Base-by-base conservation (phyloP, 2,113 vertebrate species). In the Gavia stellata region DNA sequence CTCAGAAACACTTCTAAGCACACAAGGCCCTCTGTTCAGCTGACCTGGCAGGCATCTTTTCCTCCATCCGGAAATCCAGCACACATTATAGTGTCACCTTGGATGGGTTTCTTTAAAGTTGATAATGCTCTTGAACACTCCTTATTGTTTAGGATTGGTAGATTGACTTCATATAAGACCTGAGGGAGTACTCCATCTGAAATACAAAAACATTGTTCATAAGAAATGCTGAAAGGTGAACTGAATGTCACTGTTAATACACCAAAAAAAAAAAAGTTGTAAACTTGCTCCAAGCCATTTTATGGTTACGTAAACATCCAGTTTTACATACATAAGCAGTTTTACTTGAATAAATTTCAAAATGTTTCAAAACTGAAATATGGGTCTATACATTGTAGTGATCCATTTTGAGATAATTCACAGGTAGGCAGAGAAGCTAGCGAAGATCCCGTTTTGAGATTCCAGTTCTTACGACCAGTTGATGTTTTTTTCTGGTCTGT, bases 21-120 rank as follows among this genome's bases (percentile, higher is more conserved):
- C 24, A 15, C 33, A 28, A 63, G 34, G 45, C 26, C 14, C 26
- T 49, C 24, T 36, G 65, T 10, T 56, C 50, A 17, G 55, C 97
- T 89, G 96, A 99, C 99, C 98, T 99, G 99, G 82, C 99, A 99
- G 23, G 99, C 98, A 70, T 99, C 99, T 92, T 77, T 98, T 19
- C 98, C 98, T 92, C 99, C 99, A 58, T 95, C 97, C 70, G 99
- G 98, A 75, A 98, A 98, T 19, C 98, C 99, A 33, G 99, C 98
- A 97, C 99, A 99, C 73, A 99, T 86, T 28, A 98, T 94, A 7
- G 98, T 99, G 75, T 96, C 92, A 61, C 96, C 97, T 17, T 66
- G 89, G 38, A 97, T 65, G 19, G 94, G 97, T 34, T 96, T 97
- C 90, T 93, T 97, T 42, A 99, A 84, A 23, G 97, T 97, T 78